phyloP scores from a whole-genome alignment of 2,113 vertebrate genomes.

The Phylloscopus whistleri region DNA sequence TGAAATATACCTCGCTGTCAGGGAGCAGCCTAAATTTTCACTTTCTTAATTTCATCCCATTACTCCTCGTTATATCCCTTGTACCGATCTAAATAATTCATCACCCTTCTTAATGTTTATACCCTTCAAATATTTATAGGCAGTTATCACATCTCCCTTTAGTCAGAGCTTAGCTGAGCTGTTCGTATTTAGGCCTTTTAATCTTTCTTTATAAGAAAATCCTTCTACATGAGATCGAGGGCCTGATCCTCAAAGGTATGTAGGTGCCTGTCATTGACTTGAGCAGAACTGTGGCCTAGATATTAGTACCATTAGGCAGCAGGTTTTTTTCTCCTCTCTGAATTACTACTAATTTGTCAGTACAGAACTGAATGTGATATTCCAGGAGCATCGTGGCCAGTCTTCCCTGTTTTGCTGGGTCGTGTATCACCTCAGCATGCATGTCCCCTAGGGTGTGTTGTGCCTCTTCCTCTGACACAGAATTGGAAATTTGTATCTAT shows the following conservation, averaged over 20 bases:
- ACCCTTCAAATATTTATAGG: conserved; percentile 69
- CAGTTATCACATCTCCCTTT: conserved; percentile 53
- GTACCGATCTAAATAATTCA: conserved; percentile 67
- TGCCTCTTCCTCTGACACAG: not conserved
- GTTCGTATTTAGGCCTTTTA: conserved; percentile 55
- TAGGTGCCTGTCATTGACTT: conserved; percentile 19
- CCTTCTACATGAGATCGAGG: conserved; percentile 5
- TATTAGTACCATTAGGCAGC: not conserved
- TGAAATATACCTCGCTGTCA: conserved; percentile 38
- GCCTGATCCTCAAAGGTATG: conserved; percentile 46
- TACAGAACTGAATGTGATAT: not conserved
- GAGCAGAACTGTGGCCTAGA: not conserved
- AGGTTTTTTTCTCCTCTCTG: not conserved
- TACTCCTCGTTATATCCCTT: conserved; percentile 52
- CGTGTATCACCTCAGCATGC: not conserved
- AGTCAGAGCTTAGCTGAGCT: conserved; percentile 50
- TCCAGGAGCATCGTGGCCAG: not conserved
- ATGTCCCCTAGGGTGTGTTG: not conserved
- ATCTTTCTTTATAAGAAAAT: conserved; percentile 62
- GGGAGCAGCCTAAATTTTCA: conserved; percentile 47
- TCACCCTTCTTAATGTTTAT: conserved; percentile 60
- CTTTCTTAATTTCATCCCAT: conserved; percentile 59
- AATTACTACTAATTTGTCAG: not conserved
- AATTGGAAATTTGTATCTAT: not conserved
- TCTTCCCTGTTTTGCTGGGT: not conserved